These are phyloP conservation scores for Bembecia ichneumoniformis DNA, from an alignment of 2,888 invertebrate genomes.

Conservation along the genomic window DNA sequence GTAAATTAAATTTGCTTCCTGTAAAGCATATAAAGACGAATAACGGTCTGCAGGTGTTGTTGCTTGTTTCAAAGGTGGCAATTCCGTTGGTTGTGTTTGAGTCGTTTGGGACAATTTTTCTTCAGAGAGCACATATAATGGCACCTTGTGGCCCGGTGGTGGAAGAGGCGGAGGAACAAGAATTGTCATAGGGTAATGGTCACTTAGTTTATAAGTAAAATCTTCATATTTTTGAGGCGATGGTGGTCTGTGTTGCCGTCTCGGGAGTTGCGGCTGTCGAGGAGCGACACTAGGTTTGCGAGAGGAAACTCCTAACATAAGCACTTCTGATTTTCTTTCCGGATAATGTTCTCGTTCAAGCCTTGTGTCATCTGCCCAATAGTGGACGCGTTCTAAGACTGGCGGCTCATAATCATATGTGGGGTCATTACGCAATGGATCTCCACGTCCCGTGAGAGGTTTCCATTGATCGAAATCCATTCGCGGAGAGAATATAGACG, in stretches of 20 bases:
- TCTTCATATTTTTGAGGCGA: constrained; percentile 61
- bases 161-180: constrained; percentile 79
- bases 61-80: constrained; percentile 24
- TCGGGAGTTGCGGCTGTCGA: constrained; percentile 50
- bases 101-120: constrained; percentile 27
- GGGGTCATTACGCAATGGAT: constrained; percentile 86
- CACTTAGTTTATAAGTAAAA: constrained; percentile 61
- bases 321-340: constrained; percentile 78
- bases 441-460: constrained; percentile 82
- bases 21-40: constrained; percentile 64
- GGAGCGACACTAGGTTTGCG: constrained; percentile 75
- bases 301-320: constrained; percentile 78
- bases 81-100: constrained; percentile 25
- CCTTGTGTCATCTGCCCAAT: constrained; percentile 81
- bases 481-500: constrained; percentile 77
- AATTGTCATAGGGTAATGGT: constrained; percentile 76
- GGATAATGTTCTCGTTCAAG: constrained; percentile 65
- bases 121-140: constrained; percentile 40
- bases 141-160: constrained; percentile 49
- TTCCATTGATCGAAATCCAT: constrained; percentile 91
- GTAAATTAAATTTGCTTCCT: constrained; percentile 76
- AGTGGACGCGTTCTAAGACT: constrained; percentile 82
- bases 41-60: constrained; percentile 24
- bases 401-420: constrained; percentile 90
- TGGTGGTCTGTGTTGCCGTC: constrained; percentile 16